Evolutionary conservation across 2,888 invertebrate genomes (phyloP), one percentile per base, ranked within the genome.

Genomic region (Scrobipalpa atriplicella): DNA sequence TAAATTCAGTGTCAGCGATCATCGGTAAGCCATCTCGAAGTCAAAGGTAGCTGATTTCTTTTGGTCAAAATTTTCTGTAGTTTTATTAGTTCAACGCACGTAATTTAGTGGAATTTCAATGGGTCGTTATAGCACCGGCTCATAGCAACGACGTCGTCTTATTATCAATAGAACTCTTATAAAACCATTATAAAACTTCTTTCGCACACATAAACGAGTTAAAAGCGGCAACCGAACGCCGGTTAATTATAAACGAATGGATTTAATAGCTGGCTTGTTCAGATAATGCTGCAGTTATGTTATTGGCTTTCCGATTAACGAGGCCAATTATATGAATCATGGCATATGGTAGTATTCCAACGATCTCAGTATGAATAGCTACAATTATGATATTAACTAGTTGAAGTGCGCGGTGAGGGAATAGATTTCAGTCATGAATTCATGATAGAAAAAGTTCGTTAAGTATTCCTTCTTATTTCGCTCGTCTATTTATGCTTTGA

Each of bases 221-320:
- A 16, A 61, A 61, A 62, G 29, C 47, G 9, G 29, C 64, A 77
- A 79, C 79, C 79, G 75, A 76, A 72, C 67, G 66, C 66, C 71
- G 68, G 72, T 70, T 79, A 78, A 81, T 82, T 83, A 80, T 75
- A 72, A 76, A 72, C 69, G 75, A 77, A 76, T 73, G 71, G 72
- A 67, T 70, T 78, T 79, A 78, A 80, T 79, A 74, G 73, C 73
- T 70, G 72, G 73, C 71, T 73, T 73, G 78, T 76, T 76, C 41
- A 51, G 51, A 79, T 81, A 80, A 79, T 78, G 68, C 68, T 64
- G 70, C 77, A 78, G 82, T 82, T 79, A 78, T 73, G 72, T 78
- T 77, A 77, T 78, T 78, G 76, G 72, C 72, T 76, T 73, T 73
- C 68, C 69, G 72, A 77, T 78, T 76, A 80, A 78, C 76, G 70